These are phyloP conservation scores for Galemys pyrenaicus DNA, from an alignment of 2,113 vertebrate species.

Conservation along the genomic window DNA sequence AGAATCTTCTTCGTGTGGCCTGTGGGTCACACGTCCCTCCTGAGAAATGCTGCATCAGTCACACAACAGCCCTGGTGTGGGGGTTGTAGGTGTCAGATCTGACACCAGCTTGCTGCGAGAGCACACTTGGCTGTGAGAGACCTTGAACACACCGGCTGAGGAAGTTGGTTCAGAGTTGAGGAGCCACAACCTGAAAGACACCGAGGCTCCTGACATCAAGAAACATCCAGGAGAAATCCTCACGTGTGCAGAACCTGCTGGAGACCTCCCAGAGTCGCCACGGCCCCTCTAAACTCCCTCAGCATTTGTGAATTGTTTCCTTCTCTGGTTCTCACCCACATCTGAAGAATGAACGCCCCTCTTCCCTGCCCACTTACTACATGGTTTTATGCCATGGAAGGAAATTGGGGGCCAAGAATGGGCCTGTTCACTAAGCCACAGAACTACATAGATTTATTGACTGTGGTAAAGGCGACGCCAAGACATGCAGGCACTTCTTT, in stretches of 20 bases:
- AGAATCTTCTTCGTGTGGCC: not conserved
- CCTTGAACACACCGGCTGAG: rapidly evolving
- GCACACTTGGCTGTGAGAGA: not conserved
- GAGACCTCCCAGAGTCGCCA: not conserved
- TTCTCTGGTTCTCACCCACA: too few relatives aligned
- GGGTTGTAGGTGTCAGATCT: not conserved
- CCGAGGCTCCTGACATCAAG: not conserved
- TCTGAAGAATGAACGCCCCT: too few relatives aligned
- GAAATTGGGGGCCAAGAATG: not conserved
- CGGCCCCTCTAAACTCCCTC: not conserved
- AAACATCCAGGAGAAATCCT: not conserved
- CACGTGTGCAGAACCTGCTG: not conserved
- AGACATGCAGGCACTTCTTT: not conserved
- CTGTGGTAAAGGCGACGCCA: not conserved
- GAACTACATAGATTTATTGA: not conserved
- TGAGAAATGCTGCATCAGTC: not conserved
- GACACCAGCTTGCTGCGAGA: not conserved
- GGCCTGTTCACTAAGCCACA: not conserved
- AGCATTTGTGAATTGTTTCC: too few relatives aligned
- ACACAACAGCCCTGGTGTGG: not conserved
- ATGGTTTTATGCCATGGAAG: too few relatives aligned
- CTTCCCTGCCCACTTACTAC: too few relatives aligned
- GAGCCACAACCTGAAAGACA: not conserved
- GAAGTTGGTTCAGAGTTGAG: not conserved
- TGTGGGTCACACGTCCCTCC: not conserved